Base-by-base conservation (phyloP, 2,797 vertebrate species). In the Nyctibius grandis region DNA sequence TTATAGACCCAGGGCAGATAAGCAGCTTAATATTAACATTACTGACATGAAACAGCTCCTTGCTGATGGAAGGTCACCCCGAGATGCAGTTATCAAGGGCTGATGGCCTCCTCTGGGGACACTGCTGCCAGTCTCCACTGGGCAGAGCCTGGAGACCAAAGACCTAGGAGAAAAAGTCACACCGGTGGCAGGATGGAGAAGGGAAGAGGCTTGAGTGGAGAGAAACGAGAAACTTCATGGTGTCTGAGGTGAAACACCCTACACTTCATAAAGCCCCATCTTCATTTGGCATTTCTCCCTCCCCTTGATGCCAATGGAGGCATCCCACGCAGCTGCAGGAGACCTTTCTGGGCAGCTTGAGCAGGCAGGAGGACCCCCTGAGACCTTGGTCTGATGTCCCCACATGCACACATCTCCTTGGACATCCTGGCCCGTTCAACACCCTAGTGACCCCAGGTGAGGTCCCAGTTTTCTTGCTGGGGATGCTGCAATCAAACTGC, bases 231-330 rank as follows among this genome's bases (percentile, higher is more conserved):
- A n/a, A n/a, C 51, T 44, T 54, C 15, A 0, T 2, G 31, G 23
- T 15, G 34, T 9, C 0, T 1, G 60, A 42, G 56, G 60, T 1
- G 9, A 28, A 88, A 18, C 0, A 1, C 3, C 14, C 3, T 15
- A 3, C 34, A 3, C 34, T 77, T 61, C 15, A 0, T 3, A 31
- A 54, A 54, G 50, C 22, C 15, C 25, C 12, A 7, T 13, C 45
- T 33, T 11, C 47, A 15, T 18, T 69, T 13, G 38, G 42, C n/a
- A 12, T 26, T 63, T 72, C 73, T 73, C 26, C n/a, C 25, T 65
- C 34, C 51, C 17, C 38, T 8, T 4, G 25, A 6, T 57, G 54
- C 36, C 1, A 0, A 3, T 0, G 17, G 31, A 88, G 34, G 38
- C 29, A 34, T 9, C 21, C 44, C 22, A 11, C 0, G 0, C 33